These are phyloP conservation scores for Nesoenas mayeri DNA, from an alignment of 2,113 vertebrate genomes.

Conservation along the genomic window DNA sequence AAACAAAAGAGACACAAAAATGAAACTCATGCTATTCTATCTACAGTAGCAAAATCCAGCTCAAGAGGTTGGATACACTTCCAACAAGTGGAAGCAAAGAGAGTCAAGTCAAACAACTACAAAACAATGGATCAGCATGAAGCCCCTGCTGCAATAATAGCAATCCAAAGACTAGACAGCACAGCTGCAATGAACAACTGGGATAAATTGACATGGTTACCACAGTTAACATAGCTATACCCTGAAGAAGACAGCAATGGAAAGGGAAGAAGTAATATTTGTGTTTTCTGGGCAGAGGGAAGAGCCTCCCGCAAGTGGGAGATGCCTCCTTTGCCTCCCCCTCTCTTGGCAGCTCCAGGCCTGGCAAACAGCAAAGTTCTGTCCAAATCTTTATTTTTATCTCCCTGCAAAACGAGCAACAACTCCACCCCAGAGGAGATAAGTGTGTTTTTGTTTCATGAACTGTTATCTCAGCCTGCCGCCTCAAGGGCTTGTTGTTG, in stretches of 20 bases:
- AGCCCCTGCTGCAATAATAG: background rate
- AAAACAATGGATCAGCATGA: background rate
- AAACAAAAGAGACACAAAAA: conserved; percentile 62
- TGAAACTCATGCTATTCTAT: background rate
- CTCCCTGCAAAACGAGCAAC: background rate
- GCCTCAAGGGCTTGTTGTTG: background rate
- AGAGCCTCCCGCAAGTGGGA: background rate
- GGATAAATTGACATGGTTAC: background rate
- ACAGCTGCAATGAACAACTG: background rate
- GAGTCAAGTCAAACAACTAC: background rate
- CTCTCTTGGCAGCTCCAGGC: background rate
- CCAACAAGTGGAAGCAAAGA: background rate
- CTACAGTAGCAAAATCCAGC: background rate
- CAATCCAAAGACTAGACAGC: background rate
- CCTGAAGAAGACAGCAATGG: background rate
- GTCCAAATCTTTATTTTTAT: conserved; percentile 4
- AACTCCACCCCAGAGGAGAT: background rate
- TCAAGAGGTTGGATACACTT: background rate
- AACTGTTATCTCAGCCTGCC: background rate
- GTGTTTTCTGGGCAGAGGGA: background rate
- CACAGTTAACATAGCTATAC: background rate
- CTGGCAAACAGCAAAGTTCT: background rate
- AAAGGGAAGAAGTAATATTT: background rate
- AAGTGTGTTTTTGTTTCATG: background rate
- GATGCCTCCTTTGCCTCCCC: background rate